Base-by-base conservation (phyloP, 2,113 vertebrate genomes). In the Amia ocellicauda region DNA sequence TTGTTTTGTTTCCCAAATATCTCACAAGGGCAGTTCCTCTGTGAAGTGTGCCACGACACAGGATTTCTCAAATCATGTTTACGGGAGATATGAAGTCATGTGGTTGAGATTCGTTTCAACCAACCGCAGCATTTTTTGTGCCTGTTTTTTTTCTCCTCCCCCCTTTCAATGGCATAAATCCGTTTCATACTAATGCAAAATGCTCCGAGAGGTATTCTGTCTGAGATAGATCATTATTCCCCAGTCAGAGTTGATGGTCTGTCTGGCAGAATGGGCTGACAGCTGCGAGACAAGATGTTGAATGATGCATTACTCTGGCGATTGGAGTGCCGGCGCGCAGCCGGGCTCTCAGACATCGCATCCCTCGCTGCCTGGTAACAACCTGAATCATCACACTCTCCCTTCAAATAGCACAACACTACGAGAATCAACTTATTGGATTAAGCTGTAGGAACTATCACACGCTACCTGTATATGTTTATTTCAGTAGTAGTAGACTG, bases 301-400 rank as follows among this genome's bases (percentile, higher is more conserved):
- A 47, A 47, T 47, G 45, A 47, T 47, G 45, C 16, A 47, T 47
- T 47, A 47, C 55, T 67, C 31, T 63, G 31, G 52, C 68, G 74
- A 72, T 71, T 74, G 75, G 71, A 64, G 71, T 70, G 70, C 60
- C 70, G 7, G 0, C 23, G 68, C 17, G 23, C 50, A 78, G 75
- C 64, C 74, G 74, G 72, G 22, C 50, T 7, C 40, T 66, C 62
- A 69, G 62, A 16, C 26, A 58, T 57, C 31, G 45, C 16, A 70
- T 77, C 54, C 70, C 67, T 73, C n/a, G 67, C 63, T 69, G 31
- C 80, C 23, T 58, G 60, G 73, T 57, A 60, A 65, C 71, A 64
- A 56, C 72, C 74, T 79, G 74, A 80, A 72, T 79, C 77, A 74
- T 17, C 4, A 17, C 14, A 47, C 45, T 47, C n/a, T 19, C 7